Base-by-base conservation (phyloP, 2,113 vertebrate species). In the Cyrtonyx montezumae region DNA sequence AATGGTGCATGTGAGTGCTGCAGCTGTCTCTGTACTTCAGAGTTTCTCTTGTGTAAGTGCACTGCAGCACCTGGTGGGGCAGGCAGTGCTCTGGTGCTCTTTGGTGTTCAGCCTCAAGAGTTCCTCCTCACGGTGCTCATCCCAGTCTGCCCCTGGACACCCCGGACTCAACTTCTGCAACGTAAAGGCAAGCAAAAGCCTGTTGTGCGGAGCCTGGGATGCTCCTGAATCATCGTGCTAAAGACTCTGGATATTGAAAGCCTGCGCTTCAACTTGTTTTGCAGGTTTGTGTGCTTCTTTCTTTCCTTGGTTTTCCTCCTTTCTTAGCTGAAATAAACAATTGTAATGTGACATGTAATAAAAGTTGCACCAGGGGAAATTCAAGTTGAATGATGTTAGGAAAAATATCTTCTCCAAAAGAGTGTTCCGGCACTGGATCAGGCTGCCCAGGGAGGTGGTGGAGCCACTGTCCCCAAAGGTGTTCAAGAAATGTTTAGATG, bases 301-400 rank as follows among this genome's bases (percentile, higher is more conserved):
- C 40, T 48, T 37, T 20, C n/a, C 25, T 36, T 70, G 26, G 23
- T 61, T 32, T 75, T 30, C 9, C 26, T 81, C 43, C 30, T 84
- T 93, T 81, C 48, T 75, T 28, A 86, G 62, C 32, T 73, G 32
- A 62, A 90, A 73, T 70, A 58, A 84, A 51, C 17, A 56, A 13
- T 55, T 84, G 65, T 58, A n/a, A 51, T 36, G 45, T 82, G 37
- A 91, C 90, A 90, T 28, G 18, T 32, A 6, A 28, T n/a, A 13
- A 28, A 90, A 90, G 77, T 53, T 16, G 51, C 15, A 14, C 14
- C 51, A 26, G 14, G 8, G 26, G 26, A 53, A 26, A 28, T 53
- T 53, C 51, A 53, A 6, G 51, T 28, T 28, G 26, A 26, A 16
- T 15, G 14, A 16, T 15, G 14, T 53, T 28, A 28, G 51, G 51